Conservation (phyloP, 2,888 invertebrate species). For the Hypsopygia costalis region DNA sequence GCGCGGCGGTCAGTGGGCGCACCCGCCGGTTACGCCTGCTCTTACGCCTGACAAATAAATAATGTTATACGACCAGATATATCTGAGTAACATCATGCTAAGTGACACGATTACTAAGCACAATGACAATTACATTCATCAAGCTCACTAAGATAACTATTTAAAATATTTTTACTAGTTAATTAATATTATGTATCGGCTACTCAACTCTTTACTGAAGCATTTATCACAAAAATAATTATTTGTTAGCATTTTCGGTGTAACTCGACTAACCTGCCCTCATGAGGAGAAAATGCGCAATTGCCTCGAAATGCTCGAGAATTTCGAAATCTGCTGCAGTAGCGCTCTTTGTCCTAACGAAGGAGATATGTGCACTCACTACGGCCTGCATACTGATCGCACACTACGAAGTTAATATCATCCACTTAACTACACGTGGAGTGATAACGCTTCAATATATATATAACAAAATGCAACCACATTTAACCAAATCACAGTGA, state of each 20-base stretch:
- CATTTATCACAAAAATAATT: slow-evolving; percentile 61
- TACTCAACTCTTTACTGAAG: slow-evolving; percentile 73
- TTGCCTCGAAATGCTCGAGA: too few species aligned
- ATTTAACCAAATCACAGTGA: slow-evolving; percentile 74
- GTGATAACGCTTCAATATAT: slow-evolving; percentile 46
- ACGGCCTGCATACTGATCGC: slow-evolving; percentile 9
- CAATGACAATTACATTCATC: slow-evolving; percentile 78
- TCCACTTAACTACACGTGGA: slow-evolving; percentile 14
- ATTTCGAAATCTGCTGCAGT: too few species aligned
- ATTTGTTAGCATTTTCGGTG: slow-evolving; percentile 7
- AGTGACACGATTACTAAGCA: slow-evolving; percentile 73
- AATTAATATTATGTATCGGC: slow-evolving; percentile 63
- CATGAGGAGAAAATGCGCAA: too few species aligned
- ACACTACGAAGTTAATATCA: slow-evolving; percentile 11
- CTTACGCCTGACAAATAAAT: slow-evolving; percentile 34
- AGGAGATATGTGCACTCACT: slow-evolving; percentile 7
- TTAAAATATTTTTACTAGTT: slow-evolving; percentile 59
- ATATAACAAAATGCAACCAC: slow-evolving; percentile 66
- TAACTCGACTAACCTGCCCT: not conserved
- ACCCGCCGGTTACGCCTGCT: slow-evolving; percentile 9
- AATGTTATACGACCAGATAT: slow-evolving; percentile 49
- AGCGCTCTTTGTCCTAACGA: too few species aligned
- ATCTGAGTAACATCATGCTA: slow-evolving; percentile 70
- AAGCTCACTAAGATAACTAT: slow-evolving; percentile 75
- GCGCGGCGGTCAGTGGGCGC: too few species aligned